These are phyloP conservation scores for Diachrysia chrysitis DNA, from an alignment of 2,888 invertebrate species.

Conservation along the genomic window DNA sequence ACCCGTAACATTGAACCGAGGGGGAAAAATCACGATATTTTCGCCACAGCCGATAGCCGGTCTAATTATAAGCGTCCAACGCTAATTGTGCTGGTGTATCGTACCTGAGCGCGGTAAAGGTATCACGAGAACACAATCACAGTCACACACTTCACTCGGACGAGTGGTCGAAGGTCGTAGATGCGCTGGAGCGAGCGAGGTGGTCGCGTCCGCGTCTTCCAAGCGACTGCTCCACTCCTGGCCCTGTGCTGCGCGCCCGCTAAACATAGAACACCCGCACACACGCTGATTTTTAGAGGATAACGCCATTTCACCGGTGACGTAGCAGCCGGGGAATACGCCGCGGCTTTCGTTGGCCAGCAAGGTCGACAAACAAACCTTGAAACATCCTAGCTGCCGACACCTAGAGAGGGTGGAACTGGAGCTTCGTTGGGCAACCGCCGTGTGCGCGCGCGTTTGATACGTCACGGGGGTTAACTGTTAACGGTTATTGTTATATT, in stretches of 20 bases:
- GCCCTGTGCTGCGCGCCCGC: constrained; percentile 69
- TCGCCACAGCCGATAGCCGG: constrained; percentile 61
- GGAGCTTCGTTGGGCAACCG: constrained; percentile 20
- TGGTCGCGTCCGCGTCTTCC: constrained; percentile 86
- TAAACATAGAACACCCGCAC: constrained; percentile 79
- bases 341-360: constrained; percentile 63
- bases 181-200: constrained; percentile 83
- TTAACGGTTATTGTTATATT: constrained; percentile 19
- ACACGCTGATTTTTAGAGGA: constrained; percentile 70
- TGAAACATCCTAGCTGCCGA: constrained; percentile 54
- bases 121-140: constrained; percentile 82
- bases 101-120: constrained; percentile 71
- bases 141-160: constrained; percentile 87
- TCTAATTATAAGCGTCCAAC: constrained; percentile 67
- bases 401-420: constrained; percentile 34
- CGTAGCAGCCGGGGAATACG: constrained; percentile 58
- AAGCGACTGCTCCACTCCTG: constrained; percentile 81
- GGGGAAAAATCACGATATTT: constrained; percentile 69
- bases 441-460: constrained; percentile 5
- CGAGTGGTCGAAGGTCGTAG: constrained; percentile 85
- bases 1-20: constrained; percentile 80
- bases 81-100: constrained; percentile 56
- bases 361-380: constrained; percentile 85
- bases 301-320: constrained; percentile 77
- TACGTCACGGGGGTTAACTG: constrained; percentile 7